phyloP scores from a whole-genome alignment of 2,888 invertebrate species.

The Venusia cambrica region DNA sequence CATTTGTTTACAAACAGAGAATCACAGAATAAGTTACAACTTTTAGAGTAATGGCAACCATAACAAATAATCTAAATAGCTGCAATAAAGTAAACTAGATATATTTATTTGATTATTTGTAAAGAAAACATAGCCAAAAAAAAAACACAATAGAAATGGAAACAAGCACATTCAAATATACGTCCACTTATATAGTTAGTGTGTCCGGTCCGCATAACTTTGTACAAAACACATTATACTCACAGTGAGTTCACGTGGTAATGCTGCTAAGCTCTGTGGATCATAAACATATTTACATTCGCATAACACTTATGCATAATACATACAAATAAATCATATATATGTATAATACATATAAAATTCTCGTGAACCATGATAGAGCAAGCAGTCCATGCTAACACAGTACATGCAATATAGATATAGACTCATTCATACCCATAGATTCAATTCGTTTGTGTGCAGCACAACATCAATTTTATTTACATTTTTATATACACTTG shows the following conservation, averaged over 20 bases:
- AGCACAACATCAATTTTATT: slow-evolving; percentile 31
- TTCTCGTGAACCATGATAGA: slow-evolving; percentile 22
- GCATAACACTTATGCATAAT: slow-evolving; percentile 42
- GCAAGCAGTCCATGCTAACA: slow-evolving; percentile 28
- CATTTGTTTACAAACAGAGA: too few relatives aligned
- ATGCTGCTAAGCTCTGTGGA: slow-evolving; percentile 91
- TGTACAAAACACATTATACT: slow-evolving; percentile 68
- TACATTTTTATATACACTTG: slow-evolving; percentile 48
- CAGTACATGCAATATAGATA: slow-evolving; percentile 28
- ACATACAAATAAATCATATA: slow-evolving; percentile 27
- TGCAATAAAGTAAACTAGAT: too few relatives aligned
- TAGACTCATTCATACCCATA: slow-evolving; percentile 31
- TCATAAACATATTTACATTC: slow-evolving; percentile 77
- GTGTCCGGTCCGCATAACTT: slow-evolving; percentile 16
- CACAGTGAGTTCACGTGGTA: slow-evolving; percentile 90
- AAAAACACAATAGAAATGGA: too few relatives aligned
- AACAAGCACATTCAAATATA: too few relatives aligned
- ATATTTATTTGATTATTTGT: too few relatives aligned
- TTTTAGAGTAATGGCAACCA: too few relatives aligned
- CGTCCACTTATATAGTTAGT: slow-evolving; percentile 16
- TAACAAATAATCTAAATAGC: too few relatives aligned
- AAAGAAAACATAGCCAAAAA: too few relatives aligned
- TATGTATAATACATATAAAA: slow-evolving; percentile 45
- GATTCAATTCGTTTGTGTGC: slow-evolving; percentile 28
- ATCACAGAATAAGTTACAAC: too few relatives aligned